Base-by-base conservation (phyloP, 2,113 vertebrate genomes). In the Etia nguti region DNA sequence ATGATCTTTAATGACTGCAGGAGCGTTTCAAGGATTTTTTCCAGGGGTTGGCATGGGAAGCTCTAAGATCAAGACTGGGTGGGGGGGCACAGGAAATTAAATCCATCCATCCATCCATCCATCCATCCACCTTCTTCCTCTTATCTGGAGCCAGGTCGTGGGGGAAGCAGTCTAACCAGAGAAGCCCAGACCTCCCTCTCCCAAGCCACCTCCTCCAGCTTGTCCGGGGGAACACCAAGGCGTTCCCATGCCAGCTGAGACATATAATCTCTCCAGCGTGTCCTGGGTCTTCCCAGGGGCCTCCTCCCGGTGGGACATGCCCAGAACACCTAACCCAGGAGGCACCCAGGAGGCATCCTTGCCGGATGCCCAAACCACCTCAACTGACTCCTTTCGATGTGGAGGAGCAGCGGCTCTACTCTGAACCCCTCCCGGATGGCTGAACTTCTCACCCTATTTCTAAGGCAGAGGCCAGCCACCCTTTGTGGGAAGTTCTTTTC, bases 391-490 rank as follows among this genome's bases (percentile, higher is more conserved):
- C 9, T 34, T 62, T 36, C 10, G 2, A 62, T 62, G 31, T 62
- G 59, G 31, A 36, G 10, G 0, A 62, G 18, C 6, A 62, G 1
- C 6, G 1, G 16, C 6, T 62, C 59, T 62, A 36, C 59, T 62
- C 1, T 34, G 29, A 62, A 5, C 16, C 0, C 0, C 59, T 62
- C 59, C 2, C 18, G 3, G 2, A 60, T 60, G 3, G 29, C 0
- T 1, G 0, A 10, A 60, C 8, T 0, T 60, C 5, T 60, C 57
- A 34, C 29, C 29, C 0, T 60, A 31, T 34, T 8, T 20, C 29
- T 34, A 34, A 34, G 0, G 59, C 0, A 34, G 59, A 34, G 29
- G 29, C 9, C 29, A 34, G 29, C 0, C 59, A 34, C 9, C 1
- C 59, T 62, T 62, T 1, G 1, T 11, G 9, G 3, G 59, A 20